Evolutionary conservation across 2,888 invertebrate genomes (phyloP), one percentile per base, ranked within the genome.

Genomic region (Rotaria sp.): DNA sequence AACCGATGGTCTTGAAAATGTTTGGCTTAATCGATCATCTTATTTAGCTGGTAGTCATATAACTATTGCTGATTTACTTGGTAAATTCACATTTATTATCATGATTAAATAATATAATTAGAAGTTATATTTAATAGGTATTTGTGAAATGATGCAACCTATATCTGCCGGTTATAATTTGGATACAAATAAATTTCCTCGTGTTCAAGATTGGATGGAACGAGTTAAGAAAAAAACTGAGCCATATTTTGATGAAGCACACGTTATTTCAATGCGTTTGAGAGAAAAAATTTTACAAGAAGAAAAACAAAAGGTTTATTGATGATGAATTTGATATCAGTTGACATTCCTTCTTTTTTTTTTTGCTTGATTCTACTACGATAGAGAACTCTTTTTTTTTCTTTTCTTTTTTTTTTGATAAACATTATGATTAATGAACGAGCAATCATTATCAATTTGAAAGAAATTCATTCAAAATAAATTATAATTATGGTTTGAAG

Each of bases 111-210:
- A 1, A 11, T 26, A 24, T 7, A 24, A 8, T 55, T 55, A 4
- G 26, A 55, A 24, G 7, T 55, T 55, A 15, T 67, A 4, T 67
- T 67, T 30, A 3, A n/a, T 45, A 13, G 89, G 89, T 11, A 89
- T 88, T 11, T 90, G 90, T 88, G 90, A 90, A 87, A 86, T 90
- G 57, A 89, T 88, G 88, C 90, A 90, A 88, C 88, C 90, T 24
- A 87, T 89, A 67, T 89, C 88, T 0, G 89, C 89, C 7, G 87
- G 88, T 84, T 89, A 90, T 59, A 88, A 89, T 30, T 87, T 88
- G 1, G 35, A 90, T 67, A 89, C 88, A 41, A 87, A 88, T 55
- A 88, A 88, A 4, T 89, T 89, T 59, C 89, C 89, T 10, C 87
- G 87, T 30, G 88, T 90, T 7, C 89, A 87, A 18, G 88, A 88